Evolutionary conservation across 2,888 invertebrate species (phyloP), one percentile per base, ranked within the genome.

Genomic region (Melanostoma mellinum): DNA sequence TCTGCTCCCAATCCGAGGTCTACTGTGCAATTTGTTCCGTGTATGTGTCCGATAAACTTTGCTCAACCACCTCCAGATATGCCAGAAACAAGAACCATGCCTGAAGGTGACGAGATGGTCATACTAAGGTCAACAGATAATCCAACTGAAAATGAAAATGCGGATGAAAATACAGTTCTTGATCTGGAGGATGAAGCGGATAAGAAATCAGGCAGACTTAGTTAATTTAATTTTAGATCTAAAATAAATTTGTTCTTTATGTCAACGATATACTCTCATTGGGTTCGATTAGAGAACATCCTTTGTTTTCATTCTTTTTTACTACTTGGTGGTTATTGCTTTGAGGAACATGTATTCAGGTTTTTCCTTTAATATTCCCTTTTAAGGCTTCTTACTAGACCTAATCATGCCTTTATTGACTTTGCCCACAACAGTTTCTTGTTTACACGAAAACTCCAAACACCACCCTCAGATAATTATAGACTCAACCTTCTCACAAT

Each of bases 41-140:
- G 90, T 85, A 89, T 90, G 90, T 90, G 90, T 72, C 90, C 90
- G 0, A 85, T 90, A 3, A 90, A 87, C 68, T 86, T 90, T 48
- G 87, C 79, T 38, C 52, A 72, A 3, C 38, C 32, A 1, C 6
- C 65, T 8, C 8, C 35, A 1, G 79, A 71, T 42, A 6, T 84
- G 35, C 44, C 60, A 0, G 84, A 84, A 38, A 84, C 60, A 9
- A 69, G 84, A 50, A 53, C 65, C 0, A 48, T 84, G 9, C 65
- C 84, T 0, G 84, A 74, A 2, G 69, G 65, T 0, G 75, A 69
- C 2, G 74, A 75, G 46, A 38, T 84, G n/a, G 48, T 61, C 1
- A 55, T 84, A 6, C 38, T 74, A 0, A 79, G 67, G 6, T 20
- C 65, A 0, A 60, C 69, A 2, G 84, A 65, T 6, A 65, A 3